Base-by-base conservation (phyloP, 2,113 vertebrate genomes). In the Corynorhinus townsendii region DNA sequence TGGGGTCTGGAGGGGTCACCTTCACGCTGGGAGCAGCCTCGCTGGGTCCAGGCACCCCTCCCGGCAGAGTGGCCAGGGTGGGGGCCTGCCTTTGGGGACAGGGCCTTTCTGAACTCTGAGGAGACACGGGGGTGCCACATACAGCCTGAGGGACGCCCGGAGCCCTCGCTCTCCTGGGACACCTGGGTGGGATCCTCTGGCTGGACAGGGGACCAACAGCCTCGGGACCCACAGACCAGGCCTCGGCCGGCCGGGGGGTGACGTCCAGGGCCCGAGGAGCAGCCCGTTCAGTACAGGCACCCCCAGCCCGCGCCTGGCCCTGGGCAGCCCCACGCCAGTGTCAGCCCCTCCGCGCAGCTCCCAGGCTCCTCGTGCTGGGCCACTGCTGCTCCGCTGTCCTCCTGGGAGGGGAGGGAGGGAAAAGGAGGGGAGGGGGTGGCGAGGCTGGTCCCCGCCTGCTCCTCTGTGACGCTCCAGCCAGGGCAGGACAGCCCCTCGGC, bases 111-210 rank as follows among this genome's bases (percentile, higher is more conserved):
- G 68, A 26, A 82, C 11, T 19, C 7, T 35, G n/a, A 19, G 54
- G 19, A 69, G 49, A 2, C 7, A 4, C 0, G 0, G 17, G 15
- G 0, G 1, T 35, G 82, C 68, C 28, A 75, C 19, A 7, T 59
- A 1, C 38, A 24, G 33, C 10, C 40, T 16, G 12, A 62, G 33
- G 11, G 20, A 45, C 19, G 4, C n/a, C 9, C 4, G 9, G 10
- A 6, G 0, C 3, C 4, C 4, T 66, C 45, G 30, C 22, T 68
- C 17, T 26, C 62, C 38, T 2, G 0, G 9, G 5, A 4, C 9
- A 4, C 11, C 54, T 7, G 33, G 17, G 5, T 12, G 33, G 3
- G 1, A 20, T 33, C 54, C 66, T 47, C 8, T 7, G n/a, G 30
- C 26, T 22, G 10, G 49, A 4, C 0, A 1, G 69, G 26, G 30